Evolutionary conservation across 1,140 invertebrate species (phyloP), one percentile per base, ranked within the genome.

Genomic region (Nephila pilipes): DNA sequence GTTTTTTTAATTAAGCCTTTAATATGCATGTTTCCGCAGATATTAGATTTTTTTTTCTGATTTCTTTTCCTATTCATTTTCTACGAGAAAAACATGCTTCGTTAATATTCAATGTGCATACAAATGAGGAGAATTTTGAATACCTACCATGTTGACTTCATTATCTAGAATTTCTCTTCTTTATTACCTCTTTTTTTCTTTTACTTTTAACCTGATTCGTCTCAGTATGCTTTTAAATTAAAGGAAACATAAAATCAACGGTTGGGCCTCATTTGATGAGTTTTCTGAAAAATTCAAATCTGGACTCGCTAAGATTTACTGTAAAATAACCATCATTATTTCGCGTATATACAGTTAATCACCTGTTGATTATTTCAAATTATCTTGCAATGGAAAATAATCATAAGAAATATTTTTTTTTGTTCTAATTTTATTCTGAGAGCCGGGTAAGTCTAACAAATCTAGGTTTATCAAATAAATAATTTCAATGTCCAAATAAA

Each of bases 111-210:
- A 87, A 38, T 87, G 58, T 36, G 32, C 85, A 87, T 87, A 54
- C 58, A 87, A 87, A 87, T 87, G 85, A 87, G 85, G 32, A 60
- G 85, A 87, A 60, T 87, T 87, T 60, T 87, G 85, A 87, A 87
- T 36, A 36, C 20, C 36, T 63, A 38, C 85, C 25, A 60, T 87
- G 85, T 87, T 60, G 85, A 63, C 85, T 87, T 87, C 58, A 81
- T 81, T 81, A 81, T 81, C 22, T 81, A 14, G 38, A 29, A 22
- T 54, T 81, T 81, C 69, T 18, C 12, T 75, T 29, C 29, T 75
- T 36, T 75, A 75, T 75, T 69, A 69, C 25, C 32, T 32, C 18
- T 18, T 18, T 18, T 81, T 75, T 55, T 12, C 46, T n/a, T 22
- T 25, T 22, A 29, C 38, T 25, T 18, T 81, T 65, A 29, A 6